Evolutionary conservation across 2,888 invertebrate species (phyloP), one percentile per base, ranked within the genome.

Genomic region (Microplitis manilae): DNA sequence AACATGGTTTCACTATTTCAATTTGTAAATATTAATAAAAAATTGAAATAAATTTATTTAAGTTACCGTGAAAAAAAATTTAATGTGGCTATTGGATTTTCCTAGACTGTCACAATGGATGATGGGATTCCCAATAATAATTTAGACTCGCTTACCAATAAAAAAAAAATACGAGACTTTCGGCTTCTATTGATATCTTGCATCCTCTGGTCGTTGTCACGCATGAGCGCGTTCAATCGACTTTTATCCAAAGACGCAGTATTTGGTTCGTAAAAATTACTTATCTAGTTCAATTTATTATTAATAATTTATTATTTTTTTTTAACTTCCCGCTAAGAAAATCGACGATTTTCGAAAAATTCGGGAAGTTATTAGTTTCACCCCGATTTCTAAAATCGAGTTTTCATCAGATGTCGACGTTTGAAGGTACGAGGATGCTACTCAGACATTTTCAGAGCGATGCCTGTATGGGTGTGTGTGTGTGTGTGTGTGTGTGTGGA

Each of bases 181-280:
- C 70, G 40, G 77, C 75, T 62, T 60, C 39, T 6, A 50, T 65
- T 64, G 62, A 17, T 50, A 62, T 62, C 40, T n/a, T 62, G 41
- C 59, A 59, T 76, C 40, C 70, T 50, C 68, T 73, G 38, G 81
- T 75, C 82, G 77, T 81, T 81, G 73, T 71, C 84, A 85, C 86
- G 86, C 88, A 86, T 86, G 83, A 83, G 80, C 81, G 84, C 84
- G 84, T 87, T 86, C 88, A 84, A 87, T 86, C 87, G 84, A 81
- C 81, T 83, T 30, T 82, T 80, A 77, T 79, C 81, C 38, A 76
- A 79, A 76, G 79, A 79, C 68, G 82, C 77, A 83, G 84, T 83
- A 84, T 84, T 77, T 83, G 81, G 83, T 81, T 84, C 82, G 83
- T 84, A 86, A 85, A 86, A 85, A 87, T 88, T 86, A 86, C 82